These are phyloP conservation scores for Chiridota heheva DNA, from an alignment of 35 echinoderm and acorn worm species.

Conservation along the genomic window DNA sequence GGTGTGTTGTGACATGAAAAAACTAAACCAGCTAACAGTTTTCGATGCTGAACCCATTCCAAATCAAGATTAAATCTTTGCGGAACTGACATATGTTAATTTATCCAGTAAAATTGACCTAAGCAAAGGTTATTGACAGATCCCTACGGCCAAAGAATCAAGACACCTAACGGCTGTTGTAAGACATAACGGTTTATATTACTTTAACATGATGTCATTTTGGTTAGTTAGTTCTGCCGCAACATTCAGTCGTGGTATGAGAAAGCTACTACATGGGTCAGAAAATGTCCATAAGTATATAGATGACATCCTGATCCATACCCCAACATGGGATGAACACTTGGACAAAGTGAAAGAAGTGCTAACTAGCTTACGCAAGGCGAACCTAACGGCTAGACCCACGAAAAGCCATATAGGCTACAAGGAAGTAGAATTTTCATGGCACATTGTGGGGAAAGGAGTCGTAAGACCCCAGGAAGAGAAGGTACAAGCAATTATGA, in stretches of 20 bases:
- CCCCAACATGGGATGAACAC: neutral
- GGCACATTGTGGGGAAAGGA: neutral
- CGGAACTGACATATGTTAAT: conserved; percentile 1
- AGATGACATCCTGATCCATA: conserved; percentile 23
- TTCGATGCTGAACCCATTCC: conserved; percentile 39
- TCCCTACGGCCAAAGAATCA: conserved; percentile 10
- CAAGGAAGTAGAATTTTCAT: conserved; percentile 23
- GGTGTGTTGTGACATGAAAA: neutral
- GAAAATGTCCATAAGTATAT: conserved; percentile 35
- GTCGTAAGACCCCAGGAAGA: neutral
- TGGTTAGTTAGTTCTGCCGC: conserved; percentile 16
- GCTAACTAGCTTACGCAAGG: neutral
- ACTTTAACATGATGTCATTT: conserved; percentile 27
- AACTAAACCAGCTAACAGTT: conserved; percentile 8
- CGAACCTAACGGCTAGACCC: conserved; percentile 21
- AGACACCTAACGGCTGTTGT: conserved; percentile 27
- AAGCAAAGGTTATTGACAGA: conserved; percentile 19
- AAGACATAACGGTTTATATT: conserved; percentile 10
- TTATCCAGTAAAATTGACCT: conserved; percentile 13
- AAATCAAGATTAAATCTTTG: conserved; percentile 26
- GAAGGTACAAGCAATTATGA: conserved; percentile 1
- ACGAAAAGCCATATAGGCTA: conserved; percentile 15
- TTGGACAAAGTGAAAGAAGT: neutral
- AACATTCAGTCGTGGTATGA: conserved; percentile 23
- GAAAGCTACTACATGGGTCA: conserved; percentile 15